Conservation (phyloP, 2,797 vertebrate species). For the Bovichtus variegatus region DNA sequence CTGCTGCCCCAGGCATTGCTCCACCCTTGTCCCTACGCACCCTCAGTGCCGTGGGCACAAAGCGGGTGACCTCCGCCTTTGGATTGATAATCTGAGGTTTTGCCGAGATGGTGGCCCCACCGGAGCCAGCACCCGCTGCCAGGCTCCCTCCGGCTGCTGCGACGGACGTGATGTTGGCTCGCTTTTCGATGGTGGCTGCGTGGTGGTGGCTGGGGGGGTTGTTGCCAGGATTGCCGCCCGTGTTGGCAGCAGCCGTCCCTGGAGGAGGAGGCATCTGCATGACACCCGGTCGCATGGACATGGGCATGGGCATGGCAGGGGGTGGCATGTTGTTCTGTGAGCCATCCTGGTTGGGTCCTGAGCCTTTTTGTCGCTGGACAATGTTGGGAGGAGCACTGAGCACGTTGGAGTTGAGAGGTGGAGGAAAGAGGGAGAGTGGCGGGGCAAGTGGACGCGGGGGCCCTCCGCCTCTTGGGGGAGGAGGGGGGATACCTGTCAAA, state of each 20-base stretch:
- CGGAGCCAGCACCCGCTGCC: conserved; percentile 62
- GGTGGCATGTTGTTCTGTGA: conserved; percentile 84
- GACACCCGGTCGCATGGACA: conserved; percentile 78
- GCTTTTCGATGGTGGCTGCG: conserved; percentile 96
- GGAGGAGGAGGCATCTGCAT: conserved; percentile 87
- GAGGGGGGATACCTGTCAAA: conserved; percentile 93
- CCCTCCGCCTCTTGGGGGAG: conserved; percentile 90
- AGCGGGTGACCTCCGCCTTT: conserved; percentile 96
- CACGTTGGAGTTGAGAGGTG: conserved; percentile 92
- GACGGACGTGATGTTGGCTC: conserved; percentile 86
- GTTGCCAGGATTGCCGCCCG: conserved; percentile 49
- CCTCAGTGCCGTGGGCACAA: conserved; percentile 94
- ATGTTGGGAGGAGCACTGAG: conserved; percentile 95
- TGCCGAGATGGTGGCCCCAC: conserved; percentile 96
- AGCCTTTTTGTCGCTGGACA: conserved; percentile 89
- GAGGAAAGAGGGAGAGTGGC: conserved; percentile 92
- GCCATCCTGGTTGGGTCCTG: conserved; percentile 77
- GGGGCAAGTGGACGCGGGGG: conserved; percentile 90
- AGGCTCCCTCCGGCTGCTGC: conserved; percentile 58
- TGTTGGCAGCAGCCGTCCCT: conserved; percentile 70
- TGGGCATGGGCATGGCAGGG: conserved; percentile 78
- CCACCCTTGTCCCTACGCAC: conserved; percentile 91
- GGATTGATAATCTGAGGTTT: conserved; percentile 99
- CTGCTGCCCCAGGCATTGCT: conserved; percentile 54
- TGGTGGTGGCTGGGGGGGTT: conserved; percentile 76